These are phyloP conservation scores for Mionectes macconnelli DNA, from an alignment of 2,113 vertebrate genomes.

Conservation along the genomic window DNA sequence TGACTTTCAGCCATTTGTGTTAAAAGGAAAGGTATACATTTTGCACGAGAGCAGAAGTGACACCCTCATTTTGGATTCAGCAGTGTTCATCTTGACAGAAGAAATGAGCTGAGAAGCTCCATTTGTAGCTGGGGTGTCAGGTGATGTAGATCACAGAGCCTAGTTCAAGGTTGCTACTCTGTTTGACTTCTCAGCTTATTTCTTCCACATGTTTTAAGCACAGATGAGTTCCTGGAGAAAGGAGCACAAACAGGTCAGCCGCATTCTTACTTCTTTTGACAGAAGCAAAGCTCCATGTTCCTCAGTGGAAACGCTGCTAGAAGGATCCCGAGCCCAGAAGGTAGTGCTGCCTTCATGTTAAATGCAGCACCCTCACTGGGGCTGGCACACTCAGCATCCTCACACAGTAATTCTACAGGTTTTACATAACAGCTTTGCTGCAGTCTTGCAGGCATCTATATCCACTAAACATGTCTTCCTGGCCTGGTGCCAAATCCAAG, in stretches of 20 bases:
- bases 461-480: background rate
- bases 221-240: background rate
- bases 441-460: background rate
- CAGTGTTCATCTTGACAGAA: background rate
- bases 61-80: background rate
- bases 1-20: background rate
- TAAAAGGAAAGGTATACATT: background rate
- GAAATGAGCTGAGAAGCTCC: background rate
- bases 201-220: background rate
- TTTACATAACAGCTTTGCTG: background rate
- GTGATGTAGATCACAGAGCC: background rate
- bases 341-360: background rate
- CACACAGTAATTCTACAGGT: background rate
- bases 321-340: background rate
- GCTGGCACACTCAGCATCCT: background rate
- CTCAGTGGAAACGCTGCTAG: background rate
- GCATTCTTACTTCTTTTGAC: background rate
- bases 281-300: background rate
- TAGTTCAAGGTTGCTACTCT: background rate
- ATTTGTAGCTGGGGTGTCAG: background rate
- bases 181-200: background rate
- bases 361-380: background rate
- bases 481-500: background rate
- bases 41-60: background rate
- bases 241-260: background rate